Percentiles rank a stretch among this genome's conserved stretches.
phyloP scores from a whole-genome alignment of 2,113 vertebrate species.

The Oostethus manadensis region DNA sequence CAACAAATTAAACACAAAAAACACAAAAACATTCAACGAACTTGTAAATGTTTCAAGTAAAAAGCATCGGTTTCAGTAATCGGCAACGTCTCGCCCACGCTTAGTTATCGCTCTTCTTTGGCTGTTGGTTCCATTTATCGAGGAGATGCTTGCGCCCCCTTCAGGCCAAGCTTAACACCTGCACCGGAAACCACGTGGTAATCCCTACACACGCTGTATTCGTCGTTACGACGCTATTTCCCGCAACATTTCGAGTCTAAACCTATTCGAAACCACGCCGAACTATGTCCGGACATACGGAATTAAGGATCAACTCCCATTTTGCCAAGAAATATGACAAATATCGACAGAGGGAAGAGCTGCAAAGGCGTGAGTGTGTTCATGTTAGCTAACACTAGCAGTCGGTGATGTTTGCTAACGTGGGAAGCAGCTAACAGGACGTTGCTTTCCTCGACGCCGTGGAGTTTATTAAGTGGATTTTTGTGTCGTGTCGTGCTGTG shows the following conservation, averaged over 20 bases:
- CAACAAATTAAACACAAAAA: no score
- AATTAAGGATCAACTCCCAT: conserved; percentile 74
- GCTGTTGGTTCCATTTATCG: no score
- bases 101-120: no score
- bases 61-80: no score
- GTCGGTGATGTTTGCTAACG: neutral
- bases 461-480: neutral
- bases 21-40: no score
- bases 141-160: neutral
- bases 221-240: neutral
- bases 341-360: conserved; percentile 84
- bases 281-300: conserved; percentile 58
- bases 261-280: neutral
- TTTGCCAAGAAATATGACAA: conserved; percentile 81
- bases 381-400: conserved; percentile 11
- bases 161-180: neutral
- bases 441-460: rapidly evolving
- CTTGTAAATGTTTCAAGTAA: no score
- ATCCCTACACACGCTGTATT: neutral
- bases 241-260: neutral
- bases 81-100: no score
- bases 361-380: conserved; percentile 81
- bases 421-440: conserved; percentile 23
- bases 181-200: conserved; percentile 48
- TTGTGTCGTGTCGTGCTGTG: conserved; percentile 16